Conservation (phyloP, 2,113 vertebrate genomes). For the Indri indri region DNA sequence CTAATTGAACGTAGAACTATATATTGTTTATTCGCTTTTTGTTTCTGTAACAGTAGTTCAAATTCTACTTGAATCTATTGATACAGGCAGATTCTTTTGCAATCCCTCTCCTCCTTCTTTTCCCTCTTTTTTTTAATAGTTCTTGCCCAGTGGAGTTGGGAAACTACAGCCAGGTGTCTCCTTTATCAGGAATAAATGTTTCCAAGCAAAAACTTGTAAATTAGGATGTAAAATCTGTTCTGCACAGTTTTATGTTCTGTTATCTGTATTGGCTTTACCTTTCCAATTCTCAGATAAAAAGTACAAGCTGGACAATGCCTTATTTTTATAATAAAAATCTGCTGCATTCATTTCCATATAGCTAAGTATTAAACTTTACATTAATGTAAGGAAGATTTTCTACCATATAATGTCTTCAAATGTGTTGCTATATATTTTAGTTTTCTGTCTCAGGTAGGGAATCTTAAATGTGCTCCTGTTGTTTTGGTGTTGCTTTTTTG, state of each 20-base stretch:
- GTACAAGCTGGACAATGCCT: background rate
- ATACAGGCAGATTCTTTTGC: background rate
- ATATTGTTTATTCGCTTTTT: conserved; percentile 11
- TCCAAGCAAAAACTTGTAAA: conserved; percentile 45
- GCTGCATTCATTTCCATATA: background rate
- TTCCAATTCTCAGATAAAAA: conserved; percentile 32
- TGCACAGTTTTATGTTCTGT: conserved; percentile 34
- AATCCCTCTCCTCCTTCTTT: background rate
- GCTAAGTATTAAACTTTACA: background rate
- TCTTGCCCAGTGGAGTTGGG: background rate
- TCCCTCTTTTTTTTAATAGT: background rate
- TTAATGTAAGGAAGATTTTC: background rate
- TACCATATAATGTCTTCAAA: background rate
- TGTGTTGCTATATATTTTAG: background rate
- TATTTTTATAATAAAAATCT: background rate
- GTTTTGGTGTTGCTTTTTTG: background rate
- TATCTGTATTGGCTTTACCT: conserved; percentile 26
- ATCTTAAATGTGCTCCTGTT: background rate
- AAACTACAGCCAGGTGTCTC: conserved; percentile 26
- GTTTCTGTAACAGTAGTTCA: conserved; percentile 47
- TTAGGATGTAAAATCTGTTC: background rate
- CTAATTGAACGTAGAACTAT: background rate
- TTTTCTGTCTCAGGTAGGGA: background rate
- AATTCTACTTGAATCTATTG: background rate
- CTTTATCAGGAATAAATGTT: background rate